Evolutionary conservation across 2,113 vertebrate species (phyloP).

Genomic region (Emydura subglobosa): DNA sequence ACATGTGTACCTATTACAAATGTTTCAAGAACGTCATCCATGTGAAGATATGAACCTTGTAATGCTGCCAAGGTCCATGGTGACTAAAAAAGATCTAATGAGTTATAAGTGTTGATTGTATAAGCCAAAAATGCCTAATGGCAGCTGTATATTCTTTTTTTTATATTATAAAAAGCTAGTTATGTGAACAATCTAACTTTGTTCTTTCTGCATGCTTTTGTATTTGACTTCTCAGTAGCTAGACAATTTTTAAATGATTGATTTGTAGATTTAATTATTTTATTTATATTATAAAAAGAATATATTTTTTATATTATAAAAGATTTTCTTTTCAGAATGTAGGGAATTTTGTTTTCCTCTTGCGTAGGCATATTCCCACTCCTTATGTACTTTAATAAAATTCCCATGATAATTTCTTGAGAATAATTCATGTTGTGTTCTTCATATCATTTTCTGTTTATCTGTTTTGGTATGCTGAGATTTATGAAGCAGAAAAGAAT

Average conservation of each 20-base stretch:
- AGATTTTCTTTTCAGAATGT: neutral
- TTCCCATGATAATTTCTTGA: neutral
- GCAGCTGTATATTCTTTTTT: neutral
- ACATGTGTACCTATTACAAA: rapidly evolving
- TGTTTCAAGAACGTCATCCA: neutral
- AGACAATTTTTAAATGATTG: neutral
- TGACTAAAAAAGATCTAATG: neutral
- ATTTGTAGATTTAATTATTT: neutral
- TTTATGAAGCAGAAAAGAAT: neutral
- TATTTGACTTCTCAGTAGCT: neutral
- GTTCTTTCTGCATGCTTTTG: neutral
- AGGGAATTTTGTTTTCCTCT: neutral
- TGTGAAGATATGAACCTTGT: neutral
- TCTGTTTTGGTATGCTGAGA: neutral
- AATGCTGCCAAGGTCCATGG: neutral
- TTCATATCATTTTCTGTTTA: neutral
- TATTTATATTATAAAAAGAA: too few species aligned
- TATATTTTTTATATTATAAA: neutral
- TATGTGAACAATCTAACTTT: neutral
- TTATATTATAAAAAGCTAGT: neutral
- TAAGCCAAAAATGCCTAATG: neutral
- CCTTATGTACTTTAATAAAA: neutral
- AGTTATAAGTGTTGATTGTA: neutral
- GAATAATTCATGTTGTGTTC: neutral
- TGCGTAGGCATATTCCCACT: neutral